A percentile compares a stretch with the other conserved stretches of the same genome.
Evolutionary conservation across 2,797 vertebrate species (phyloP).

Genomic region (Lagocephalus sceleratus): DNA sequence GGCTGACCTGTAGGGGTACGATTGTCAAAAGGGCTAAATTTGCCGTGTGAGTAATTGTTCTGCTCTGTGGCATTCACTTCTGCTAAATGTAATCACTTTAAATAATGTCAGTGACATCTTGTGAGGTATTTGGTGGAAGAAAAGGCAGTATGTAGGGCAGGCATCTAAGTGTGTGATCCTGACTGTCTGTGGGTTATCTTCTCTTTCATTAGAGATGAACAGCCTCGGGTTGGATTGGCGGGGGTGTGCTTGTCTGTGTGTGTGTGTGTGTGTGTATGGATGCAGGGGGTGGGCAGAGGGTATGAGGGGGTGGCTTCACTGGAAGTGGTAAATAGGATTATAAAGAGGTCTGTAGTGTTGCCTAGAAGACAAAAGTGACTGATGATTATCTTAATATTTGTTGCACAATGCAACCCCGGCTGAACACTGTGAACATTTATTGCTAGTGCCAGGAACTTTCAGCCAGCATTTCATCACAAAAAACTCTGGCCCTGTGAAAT

Average conservation of each 20-base stretch:
- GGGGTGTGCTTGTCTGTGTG: conserved; percentile 25
- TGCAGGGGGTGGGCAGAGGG: conserved; percentile 53
- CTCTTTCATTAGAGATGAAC: conserved; percentile 86
- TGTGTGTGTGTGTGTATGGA: conserved; percentile 25
- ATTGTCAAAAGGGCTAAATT: conserved; percentile 69
- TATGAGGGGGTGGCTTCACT: conserved; percentile 46
- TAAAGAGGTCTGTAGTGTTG: conserved; percentile 77
- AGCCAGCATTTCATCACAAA: conserved; percentile 67
- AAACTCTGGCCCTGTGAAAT: conserved; percentile 70
- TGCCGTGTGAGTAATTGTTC: conserved; percentile 69
- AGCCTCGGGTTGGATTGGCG: conserved; percentile 78
- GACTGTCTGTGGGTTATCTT: conserved; percentile 74
- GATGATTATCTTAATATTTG: conserved; percentile 87
- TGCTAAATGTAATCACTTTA: conserved; percentile 78
- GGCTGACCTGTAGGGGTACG: conserved; percentile 58
- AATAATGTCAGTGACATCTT: conserved; percentile 76
- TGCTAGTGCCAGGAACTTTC: conserved; percentile 74
- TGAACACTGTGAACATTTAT: conserved; percentile 83
- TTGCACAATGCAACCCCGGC: conserved; percentile 78
- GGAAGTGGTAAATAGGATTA: conserved; percentile 82
- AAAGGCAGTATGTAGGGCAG: conserved; percentile 73
- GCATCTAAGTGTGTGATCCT: conserved; percentile 74
- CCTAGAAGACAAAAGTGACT: conserved; percentile 79
- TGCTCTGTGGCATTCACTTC: conserved; percentile 68
- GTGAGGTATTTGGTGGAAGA: conserved; percentile 72